These are phyloP conservation scores for Hedychridium roseum DNA, from an alignment of 2,888 invertebrate genomes.

Conservation along the genomic window DNA sequence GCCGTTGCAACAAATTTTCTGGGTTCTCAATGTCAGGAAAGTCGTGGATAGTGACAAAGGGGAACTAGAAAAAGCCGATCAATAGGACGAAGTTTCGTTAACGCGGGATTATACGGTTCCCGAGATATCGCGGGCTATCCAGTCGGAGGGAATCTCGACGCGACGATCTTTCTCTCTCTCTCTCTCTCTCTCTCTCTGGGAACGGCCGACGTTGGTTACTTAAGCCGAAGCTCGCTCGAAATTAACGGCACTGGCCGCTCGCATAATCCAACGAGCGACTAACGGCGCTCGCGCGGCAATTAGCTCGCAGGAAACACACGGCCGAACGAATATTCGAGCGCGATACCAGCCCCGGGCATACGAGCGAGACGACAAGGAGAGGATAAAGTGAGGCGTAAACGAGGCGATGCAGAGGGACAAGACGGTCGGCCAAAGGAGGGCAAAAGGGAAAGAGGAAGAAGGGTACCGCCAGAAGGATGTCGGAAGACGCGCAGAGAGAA, in stretches of 20 bases:
- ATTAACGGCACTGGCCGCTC: constrained; percentile 51
- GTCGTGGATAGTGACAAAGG: too few relatives aligned
- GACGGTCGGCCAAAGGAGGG: constrained; percentile 16
- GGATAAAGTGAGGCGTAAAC: constrained; percentile 4
- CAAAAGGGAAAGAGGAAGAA: constrained; percentile 17
- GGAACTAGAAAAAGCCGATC: too few relatives aligned
- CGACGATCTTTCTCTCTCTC: constrained; percentile 16
- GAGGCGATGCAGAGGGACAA: constrained; percentile 11
- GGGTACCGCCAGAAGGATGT: neutral
- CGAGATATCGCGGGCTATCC: neutral
- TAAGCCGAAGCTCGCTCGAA: constrained; percentile 23
- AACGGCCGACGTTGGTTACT: constrained; percentile 1
- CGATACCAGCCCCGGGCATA: constrained; percentile 14
- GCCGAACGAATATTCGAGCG: constrained; percentile 45
- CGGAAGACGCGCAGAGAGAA: constrained; percentile 19
- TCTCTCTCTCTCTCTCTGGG: constrained; percentile 6
- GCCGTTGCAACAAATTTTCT: too few relatives aligned
- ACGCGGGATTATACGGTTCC: constrained; percentile 12
- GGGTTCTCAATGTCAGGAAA: too few relatives aligned
- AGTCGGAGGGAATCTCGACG: constrained; percentile 9
- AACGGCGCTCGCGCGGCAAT: constrained; percentile 55
- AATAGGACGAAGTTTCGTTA: too few relatives aligned
- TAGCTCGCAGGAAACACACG: constrained; percentile 52
- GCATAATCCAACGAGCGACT: constrained; percentile 49
- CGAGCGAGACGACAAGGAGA: too few relatives aligned